Conservation (phyloP, 2,888 invertebrate genomes). For the Calameuta filiformis region DNA sequence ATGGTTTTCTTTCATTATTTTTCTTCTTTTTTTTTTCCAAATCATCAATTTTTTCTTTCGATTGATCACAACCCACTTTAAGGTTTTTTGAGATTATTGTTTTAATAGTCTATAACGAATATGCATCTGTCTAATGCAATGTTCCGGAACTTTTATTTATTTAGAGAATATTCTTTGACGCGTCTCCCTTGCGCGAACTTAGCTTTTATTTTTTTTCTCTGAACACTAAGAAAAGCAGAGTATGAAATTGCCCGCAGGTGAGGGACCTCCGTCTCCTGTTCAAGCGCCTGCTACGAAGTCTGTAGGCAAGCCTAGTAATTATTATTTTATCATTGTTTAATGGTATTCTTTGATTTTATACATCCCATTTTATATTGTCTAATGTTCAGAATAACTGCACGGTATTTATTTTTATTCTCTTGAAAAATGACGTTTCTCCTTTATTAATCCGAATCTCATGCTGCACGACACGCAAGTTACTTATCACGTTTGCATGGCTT, state of each 20-base stretch:
- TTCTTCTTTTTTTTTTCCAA: background rate
- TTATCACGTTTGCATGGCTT: background rate
- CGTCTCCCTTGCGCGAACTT: background rate
- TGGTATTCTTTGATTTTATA: conserved; percentile 30
- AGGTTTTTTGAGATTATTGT: background rate
- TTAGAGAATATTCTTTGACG: background rate
- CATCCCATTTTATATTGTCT: background rate
- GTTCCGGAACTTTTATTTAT: background rate
- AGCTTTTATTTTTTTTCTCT: background rate
- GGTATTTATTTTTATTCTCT: background rate
- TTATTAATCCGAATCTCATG: background rate
- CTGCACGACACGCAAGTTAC: background rate
- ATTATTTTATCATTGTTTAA: conserved; percentile 42
- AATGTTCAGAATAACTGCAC: background rate
- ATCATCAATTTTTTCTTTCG: background rate
- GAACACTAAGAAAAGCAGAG: conserved; percentile 14
- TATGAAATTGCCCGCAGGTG: conserved; percentile 52
- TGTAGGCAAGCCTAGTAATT: conserved; percentile 60
- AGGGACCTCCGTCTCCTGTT: conserved; percentile 54
- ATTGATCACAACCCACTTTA: background rate
- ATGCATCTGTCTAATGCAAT: background rate
- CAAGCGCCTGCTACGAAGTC: conserved; percentile 55
- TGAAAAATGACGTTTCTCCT: background rate
- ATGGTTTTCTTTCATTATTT: conserved; percentile 12
- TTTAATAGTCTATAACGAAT: background rate